These are phyloP conservation scores for Cremastinae sp. DNA, from an alignment of 2,888 invertebrate genomes.

Conservation along the genomic window DNA sequence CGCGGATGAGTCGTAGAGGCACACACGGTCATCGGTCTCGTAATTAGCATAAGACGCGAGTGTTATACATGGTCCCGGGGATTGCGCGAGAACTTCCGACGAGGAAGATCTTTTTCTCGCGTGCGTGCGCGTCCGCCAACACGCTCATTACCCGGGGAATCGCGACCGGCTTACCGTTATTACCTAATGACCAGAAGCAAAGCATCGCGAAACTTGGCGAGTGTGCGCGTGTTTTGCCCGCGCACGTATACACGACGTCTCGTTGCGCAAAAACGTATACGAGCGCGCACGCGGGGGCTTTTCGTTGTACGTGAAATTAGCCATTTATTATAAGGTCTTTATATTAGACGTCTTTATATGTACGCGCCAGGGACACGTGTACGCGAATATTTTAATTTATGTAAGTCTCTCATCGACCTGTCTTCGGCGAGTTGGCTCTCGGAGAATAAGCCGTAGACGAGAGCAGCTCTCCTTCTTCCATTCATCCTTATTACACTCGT, in stretches of 20 bases:
- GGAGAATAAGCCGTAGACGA: neutral
- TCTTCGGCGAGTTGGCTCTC: conserved; percentile 8
- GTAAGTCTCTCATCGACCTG: conserved; percentile 34
- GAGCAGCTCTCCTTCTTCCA: neutral
- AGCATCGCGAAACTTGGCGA: neutral
- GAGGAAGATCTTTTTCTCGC: conserved; percentile 41
- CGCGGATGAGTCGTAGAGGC: conserved; percentile 55
- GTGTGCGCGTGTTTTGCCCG: neutral
- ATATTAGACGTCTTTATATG: conserved; percentile 5
- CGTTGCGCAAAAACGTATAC: neutral
- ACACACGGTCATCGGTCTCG: conserved; percentile 28
- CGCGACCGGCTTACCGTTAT: conserved; percentile 59
- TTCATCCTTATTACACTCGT: too few relatives aligned
- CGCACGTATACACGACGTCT: neutral
- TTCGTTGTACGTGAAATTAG: conserved; percentile 47
- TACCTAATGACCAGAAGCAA: conserved; percentile 60
- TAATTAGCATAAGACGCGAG: conserved; percentile 58
- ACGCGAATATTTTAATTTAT: conserved; percentile 35
- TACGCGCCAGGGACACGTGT: neutral
- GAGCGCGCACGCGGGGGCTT: conserved; percentile 23
- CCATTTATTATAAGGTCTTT: conserved; percentile 45
- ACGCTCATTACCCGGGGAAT: conserved; percentile 56
- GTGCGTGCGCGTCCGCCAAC: conserved; percentile 44
- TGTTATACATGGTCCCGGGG: conserved; percentile 1
- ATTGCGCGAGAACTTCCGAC: conserved; percentile 4